A percentile compares a stretch with the other conserved stretches of the same genome.
Evolutionary conservation across 2,797 vertebrate species (phyloP).

Genomic region (Otus scops): DNA sequence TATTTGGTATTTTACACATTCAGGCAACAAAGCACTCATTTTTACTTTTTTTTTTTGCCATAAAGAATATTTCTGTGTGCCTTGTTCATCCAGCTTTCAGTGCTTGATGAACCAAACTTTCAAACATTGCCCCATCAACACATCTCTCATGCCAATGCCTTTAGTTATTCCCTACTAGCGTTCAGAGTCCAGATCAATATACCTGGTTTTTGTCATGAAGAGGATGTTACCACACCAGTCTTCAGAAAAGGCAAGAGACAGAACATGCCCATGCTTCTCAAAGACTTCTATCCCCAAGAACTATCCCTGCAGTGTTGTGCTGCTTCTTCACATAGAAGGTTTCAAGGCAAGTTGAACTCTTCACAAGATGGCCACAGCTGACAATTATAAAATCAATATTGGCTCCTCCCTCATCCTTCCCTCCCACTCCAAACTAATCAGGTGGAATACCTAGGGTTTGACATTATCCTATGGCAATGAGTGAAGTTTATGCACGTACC

Average conservation of each 20-base stretch:
- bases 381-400: background rate
- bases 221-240: background rate
- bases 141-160: background rate
- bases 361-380: background rate
- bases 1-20: background rate
- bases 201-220: background rate
- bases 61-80: background rate
- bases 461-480: background rate
- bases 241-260: background rate
- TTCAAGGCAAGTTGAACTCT: background rate
- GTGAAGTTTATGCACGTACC: background rate
- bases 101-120: background rate
- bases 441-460: background rate
- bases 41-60: background rate
- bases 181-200: background rate
- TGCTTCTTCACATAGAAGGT: background rate
- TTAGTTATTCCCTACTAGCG: background rate
- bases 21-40: background rate
- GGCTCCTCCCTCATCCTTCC: background rate
- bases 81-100: background rate
- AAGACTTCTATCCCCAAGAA: background rate
- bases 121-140: background rate
- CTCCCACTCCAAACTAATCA: background rate
- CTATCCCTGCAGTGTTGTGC: background rate
- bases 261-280: background rate